Percentiles rank a stretch among this genome's conserved stretches.
Evolutionary conservation across 2,797 vertebrate genomes (phyloP).

Genomic region (Miichthys miiuy): DNA sequence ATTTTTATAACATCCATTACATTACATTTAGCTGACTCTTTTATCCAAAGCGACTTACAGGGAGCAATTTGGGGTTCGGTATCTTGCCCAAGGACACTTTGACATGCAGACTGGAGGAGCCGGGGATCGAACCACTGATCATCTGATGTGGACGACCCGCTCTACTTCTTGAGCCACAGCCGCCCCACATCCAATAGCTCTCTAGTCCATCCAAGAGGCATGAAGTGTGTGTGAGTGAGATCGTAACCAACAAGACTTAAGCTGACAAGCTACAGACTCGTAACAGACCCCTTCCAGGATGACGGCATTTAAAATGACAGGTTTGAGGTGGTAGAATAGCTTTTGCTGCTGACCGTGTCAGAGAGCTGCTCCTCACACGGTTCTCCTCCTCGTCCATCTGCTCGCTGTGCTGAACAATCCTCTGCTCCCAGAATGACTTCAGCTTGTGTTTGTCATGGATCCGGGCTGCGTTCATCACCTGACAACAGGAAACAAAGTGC

Average conservation of each 20-base stretch:
- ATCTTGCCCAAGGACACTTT: too few relatives aligned
- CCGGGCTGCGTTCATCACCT: slow-evolving; percentile 78
- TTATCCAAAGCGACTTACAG: too few relatives aligned
- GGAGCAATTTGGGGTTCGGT: too few relatives aligned
- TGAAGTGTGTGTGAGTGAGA: too few relatives aligned
- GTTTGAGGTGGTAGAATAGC: too few relatives aligned
- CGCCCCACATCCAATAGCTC: too few relatives aligned
- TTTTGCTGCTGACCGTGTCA: slow-evolving; percentile 70
- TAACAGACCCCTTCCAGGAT: not conserved
- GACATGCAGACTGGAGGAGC: too few relatives aligned
- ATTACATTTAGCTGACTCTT: too few relatives aligned
- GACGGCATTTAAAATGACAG: not conserved
- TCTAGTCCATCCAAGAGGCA: too few relatives aligned
- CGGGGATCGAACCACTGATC: too few relatives aligned
- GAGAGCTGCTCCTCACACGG: slow-evolving; percentile 74
- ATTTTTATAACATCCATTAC: not conserved
- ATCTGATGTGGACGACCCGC: too few relatives aligned
- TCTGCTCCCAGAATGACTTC: slow-evolving; percentile 82
- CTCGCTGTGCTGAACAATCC: slow-evolving; percentile 73
- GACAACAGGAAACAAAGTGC: slow-evolving; percentile 9
- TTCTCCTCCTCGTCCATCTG: slow-evolving; percentile 71
- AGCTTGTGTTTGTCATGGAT: slow-evolving; percentile 81
- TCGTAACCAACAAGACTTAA: not conserved
- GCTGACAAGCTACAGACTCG: not conserved
- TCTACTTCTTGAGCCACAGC: too few relatives aligned